phyloP scores from a whole-genome alignment of 2,888 invertebrate genomes.

The Branchipolynoe longqiensis region DNA sequence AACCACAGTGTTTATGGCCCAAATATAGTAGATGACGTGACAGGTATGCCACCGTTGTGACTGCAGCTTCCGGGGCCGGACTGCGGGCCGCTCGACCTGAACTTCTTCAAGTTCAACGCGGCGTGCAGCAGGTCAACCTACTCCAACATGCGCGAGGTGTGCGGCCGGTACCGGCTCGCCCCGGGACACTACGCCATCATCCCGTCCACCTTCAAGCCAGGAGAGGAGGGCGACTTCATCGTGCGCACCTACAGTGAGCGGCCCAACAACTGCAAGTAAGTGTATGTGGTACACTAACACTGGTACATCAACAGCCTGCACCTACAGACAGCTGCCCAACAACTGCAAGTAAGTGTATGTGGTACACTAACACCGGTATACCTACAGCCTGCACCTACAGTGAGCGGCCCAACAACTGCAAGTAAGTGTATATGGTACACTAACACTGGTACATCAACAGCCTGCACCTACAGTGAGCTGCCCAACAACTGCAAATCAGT shows the following conservation, averaged over 20 bases:
- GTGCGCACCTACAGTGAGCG: constrained; percentile 94
- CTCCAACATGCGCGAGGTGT: constrained; percentile 91
- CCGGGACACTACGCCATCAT: constrained; percentile 96
- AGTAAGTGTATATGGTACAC: constrained; percentile 56
- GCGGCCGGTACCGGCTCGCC: constrained; percentile 85
- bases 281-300: too few species aligned
- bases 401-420: constrained; percentile 83
- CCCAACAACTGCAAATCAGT: constrained; percentile 57
- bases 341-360: constrained; percentile 57
- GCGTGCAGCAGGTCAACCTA: constrained; percentile 95
- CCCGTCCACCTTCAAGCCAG: constrained; percentile 97
- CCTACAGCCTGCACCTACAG: constrained; percentile 98
- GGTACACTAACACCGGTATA: too few species aligned
- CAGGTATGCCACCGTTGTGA: too few species aligned
- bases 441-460: too few species aligned
- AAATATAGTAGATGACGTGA: too few species aligned
- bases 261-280: constrained; percentile 57
- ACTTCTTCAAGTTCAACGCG: constrained; percentile 97
- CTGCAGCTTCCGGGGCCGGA: constrained; percentile 48
- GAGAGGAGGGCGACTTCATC: constrained; percentile 97
- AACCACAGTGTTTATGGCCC: too few species aligned
- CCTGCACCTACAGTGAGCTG: constrained; percentile 94
- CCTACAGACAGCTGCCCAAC: constrained; percentile 89
- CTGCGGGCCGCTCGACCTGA: constrained; percentile 87
- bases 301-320: too few species aligned